These are phyloP conservation scores for Aramus guarauna DNA, from an alignment of 2,113 vertebrate genomes.

Conservation along the genomic window DNA sequence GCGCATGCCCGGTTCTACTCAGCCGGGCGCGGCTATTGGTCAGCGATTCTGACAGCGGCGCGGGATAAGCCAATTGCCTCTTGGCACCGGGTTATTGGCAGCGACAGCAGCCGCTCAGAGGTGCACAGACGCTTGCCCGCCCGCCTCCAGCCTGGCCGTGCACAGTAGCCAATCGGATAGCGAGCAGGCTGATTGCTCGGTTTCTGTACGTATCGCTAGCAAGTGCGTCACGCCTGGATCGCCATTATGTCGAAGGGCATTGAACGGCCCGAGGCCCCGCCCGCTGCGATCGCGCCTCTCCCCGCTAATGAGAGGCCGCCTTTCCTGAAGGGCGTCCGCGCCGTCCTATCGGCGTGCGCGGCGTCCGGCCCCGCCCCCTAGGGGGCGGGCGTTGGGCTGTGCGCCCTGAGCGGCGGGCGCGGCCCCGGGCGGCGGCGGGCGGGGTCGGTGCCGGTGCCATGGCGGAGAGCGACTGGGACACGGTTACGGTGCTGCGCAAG, in stretches of 20 bases:
- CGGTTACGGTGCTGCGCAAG: slow-evolving; percentile 51
- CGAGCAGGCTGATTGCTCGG: fast-evolving
- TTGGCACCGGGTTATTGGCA: fast-evolving
- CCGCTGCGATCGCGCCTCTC: fast-evolving
- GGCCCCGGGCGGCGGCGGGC: background rate
- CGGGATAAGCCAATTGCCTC: background rate
- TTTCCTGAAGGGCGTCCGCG: fast-evolving
- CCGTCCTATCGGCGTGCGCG: background rate
- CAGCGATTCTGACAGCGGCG: background rate
- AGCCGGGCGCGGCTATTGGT: background rate
- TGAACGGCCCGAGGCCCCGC: background rate
- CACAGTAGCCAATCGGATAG: fast-evolving
- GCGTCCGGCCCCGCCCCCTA: fast-evolving
- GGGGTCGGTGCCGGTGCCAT: background rate
- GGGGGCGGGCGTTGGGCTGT: background rate
- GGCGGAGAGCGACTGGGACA: slow-evolving; percentile 33
- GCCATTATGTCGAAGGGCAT: fast-evolving
- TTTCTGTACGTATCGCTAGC: fast-evolving
- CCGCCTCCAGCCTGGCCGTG: fast-evolving
- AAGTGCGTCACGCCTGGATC: fast-evolving
- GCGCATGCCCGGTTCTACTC: background rate
- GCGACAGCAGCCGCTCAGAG: fast-evolving
- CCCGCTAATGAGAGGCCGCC: background rate
- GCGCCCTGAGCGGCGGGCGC: background rate
- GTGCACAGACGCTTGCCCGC: fast-evolving